A percentile compares a stretch with the other conserved stretches of the same genome.
Conservation (phyloP, 2,113 vertebrate genomes). For the Tyrannus savana region DNA sequence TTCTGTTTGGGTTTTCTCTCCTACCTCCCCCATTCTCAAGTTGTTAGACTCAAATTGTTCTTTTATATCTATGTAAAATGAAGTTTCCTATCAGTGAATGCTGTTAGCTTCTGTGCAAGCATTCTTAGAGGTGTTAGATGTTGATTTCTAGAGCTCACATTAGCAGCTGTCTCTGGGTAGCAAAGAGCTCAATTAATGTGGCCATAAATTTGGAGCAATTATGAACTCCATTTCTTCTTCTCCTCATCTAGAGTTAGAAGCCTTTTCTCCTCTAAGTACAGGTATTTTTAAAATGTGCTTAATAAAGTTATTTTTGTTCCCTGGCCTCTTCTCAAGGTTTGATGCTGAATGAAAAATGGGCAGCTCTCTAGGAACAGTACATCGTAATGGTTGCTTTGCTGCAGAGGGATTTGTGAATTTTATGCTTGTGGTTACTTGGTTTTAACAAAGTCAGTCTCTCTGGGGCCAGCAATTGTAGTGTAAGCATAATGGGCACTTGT, state of each 20-base stretch:
- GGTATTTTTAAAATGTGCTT: background rate
- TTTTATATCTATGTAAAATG: slow-evolving; percentile 22
- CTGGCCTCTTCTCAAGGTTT: background rate
- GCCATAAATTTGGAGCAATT: background rate
- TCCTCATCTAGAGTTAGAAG: background rate
- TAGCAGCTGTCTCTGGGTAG: background rate
- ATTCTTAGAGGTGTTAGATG: background rate
- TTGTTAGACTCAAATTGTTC: slow-evolving; percentile 50
- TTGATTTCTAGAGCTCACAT: background rate
- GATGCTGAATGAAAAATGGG: slow-evolving; percentile 17
- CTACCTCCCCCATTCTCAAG: slow-evolving; percentile 37
- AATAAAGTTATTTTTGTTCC: slow-evolving; percentile 4
- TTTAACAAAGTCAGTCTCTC: slow-evolving; percentile 15
- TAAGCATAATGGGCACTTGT: slow-evolving; percentile 41
- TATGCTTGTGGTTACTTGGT: slow-evolving; percentile 27
- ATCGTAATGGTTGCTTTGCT: slow-evolving; percentile 30
- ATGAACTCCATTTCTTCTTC: background rate
- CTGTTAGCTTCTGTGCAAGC: background rate
- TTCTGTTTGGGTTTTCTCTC: slow-evolving; percentile 33
- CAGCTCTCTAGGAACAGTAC: background rate
- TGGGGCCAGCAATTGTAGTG: background rate
- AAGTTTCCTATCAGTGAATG: background rate
- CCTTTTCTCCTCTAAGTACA: background rate
- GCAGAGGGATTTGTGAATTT: slow-evolving; percentile 40
- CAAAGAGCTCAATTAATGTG: background rate